Base-by-base conservation (phyloP, 2,113 vertebrate genomes). In the Thymallus thymallus region DNA sequence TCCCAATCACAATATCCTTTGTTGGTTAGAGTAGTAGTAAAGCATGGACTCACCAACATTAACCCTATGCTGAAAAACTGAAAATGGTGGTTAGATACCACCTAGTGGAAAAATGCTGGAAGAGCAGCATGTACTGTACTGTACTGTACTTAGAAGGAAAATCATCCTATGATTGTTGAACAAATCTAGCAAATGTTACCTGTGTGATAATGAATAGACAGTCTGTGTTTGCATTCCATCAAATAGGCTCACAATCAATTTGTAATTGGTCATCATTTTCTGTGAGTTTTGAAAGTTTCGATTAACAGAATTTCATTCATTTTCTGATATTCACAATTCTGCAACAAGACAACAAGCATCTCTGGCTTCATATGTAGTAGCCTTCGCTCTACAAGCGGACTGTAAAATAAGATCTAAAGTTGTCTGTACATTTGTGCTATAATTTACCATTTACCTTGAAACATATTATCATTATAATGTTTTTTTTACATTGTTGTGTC, bases 61-160 rank as follows among this genome's bases (percentile, higher is more conserved):
- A 60, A 60, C n/a, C 6, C 56, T 10, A 16, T 60, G n/a, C 20
- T 60, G 18, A 22, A 22, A 22, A 60, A 60, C n/a, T 60, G 56
- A 22, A 60, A 78, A 75, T 86, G 78, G 83, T 80, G 88, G 20
- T 55, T 18, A 14, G 20, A 88, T 82, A 82, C 89, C 89, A 87
- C 83, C 90, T 90, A 87, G 89, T 91, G 89, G 90, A 82, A 73
- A 80, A 74, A 83, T 14, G 66, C 78, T 70, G 69, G 20, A 79
- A 77, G 82, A 87, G 74, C 72, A 71, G 55, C 46, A 73, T 65
- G 65, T 20, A 41, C n/a, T 22, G 2, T 60, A 41, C n/a, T 22
- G 2, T 60, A 60, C 51, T 41, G 51, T 20, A 20, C 51, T 55
- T 55, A 20, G 1, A 5, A 18, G 5, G 16, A 14, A 55, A 20